Base-by-base conservation (phyloP, 1,140 invertebrate genomes). In the Odontomachus brunneus region DNA sequence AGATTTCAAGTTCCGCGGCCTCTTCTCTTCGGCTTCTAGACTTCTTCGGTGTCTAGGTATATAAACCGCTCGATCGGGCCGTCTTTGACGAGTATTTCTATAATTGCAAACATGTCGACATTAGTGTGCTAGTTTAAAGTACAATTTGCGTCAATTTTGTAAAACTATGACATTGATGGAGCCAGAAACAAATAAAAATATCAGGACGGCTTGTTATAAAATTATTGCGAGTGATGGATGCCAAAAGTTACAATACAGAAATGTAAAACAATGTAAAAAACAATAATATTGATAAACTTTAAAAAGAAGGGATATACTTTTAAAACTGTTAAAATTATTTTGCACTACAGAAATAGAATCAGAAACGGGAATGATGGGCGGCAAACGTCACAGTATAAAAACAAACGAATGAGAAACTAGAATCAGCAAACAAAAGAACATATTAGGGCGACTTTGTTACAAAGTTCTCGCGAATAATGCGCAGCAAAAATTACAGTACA, bases 51-150 rank as follows among this genome's bases (percentile, higher is more conserved):
- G 96, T 88, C 96, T 94, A 81, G 97, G 97, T 24, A 97, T 96
- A 93, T 97, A 97, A 49, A 97, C 95, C 7, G 96, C 96, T 5
- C 96, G 95, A 92, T 97, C 97, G 72, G 97, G 97, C 88, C 97
- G 95, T 74, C 95, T 95, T 81, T 95, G 94, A 60, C 95, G 93
- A 55, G 82, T 90, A 4, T 88, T 84, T 74, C 92, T 93, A 69
- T 5, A 82, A 74, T 57, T 38, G 55, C 17, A 74, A 67, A 71
- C 26, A 57, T 59, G 24, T 49, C 14, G 9, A 55, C 0, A 76
- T 26, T 19, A 26, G 26, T 29, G 33, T 38, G n/a, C n/a, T 75
- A 29, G 0, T 33, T 33, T 5, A 33, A 33, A 24, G 26, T 14
- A 19, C 17, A 22, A n/a, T n/a, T 17, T 4, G 5, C 3, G 59